phyloP scores from a whole-genome alignment of 1,140 invertebrate species.

The Andricus grossulariae region DNA sequence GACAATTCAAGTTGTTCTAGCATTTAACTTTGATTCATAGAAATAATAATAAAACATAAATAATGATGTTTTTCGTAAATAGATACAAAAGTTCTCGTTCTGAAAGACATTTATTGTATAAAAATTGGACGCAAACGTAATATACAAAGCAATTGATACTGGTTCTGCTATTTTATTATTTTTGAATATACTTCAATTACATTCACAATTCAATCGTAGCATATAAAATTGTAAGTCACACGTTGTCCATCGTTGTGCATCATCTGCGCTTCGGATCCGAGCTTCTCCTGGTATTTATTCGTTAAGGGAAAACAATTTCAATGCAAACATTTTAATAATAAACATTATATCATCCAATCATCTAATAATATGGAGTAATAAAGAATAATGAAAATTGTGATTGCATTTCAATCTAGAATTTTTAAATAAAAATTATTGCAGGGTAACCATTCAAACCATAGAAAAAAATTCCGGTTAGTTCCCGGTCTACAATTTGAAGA shows the following conservation, averaged over 20 bases:
- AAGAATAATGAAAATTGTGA: too few species aligned
- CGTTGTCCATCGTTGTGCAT: constrained; percentile 67
- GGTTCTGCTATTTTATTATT: constrained; percentile 17
- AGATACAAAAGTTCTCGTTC: constrained; percentile 17
- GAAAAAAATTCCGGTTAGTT: too few species aligned
- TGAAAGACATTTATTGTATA: constrained; percentile 66
- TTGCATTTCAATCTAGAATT: too few species aligned
- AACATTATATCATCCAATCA: too few species aligned
- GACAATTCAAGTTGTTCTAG: too few species aligned
- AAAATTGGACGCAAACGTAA: constrained; percentile 69
- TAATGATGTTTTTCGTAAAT: constrained; percentile 25
- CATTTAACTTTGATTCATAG: too few species aligned
- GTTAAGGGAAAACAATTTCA: constrained; percentile 70
- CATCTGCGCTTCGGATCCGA: constrained; percentile 78
- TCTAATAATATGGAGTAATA: too few species aligned
- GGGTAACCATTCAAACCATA: too few species aligned
- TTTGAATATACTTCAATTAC: constrained; percentile 69
- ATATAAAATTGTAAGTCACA: constrained; percentile 74
- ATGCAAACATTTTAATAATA: background rate
- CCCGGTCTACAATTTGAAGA: too few species aligned
- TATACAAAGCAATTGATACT: constrained; percentile 47
- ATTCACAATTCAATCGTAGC: constrained; percentile 74
- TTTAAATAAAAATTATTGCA: too few species aligned
- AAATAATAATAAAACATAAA: background rate
- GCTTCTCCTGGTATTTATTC: constrained; percentile 75